Evolutionary conservation across 1,140 invertebrate species (phyloP).

Genomic region (Heliconius hermathena): DNA sequence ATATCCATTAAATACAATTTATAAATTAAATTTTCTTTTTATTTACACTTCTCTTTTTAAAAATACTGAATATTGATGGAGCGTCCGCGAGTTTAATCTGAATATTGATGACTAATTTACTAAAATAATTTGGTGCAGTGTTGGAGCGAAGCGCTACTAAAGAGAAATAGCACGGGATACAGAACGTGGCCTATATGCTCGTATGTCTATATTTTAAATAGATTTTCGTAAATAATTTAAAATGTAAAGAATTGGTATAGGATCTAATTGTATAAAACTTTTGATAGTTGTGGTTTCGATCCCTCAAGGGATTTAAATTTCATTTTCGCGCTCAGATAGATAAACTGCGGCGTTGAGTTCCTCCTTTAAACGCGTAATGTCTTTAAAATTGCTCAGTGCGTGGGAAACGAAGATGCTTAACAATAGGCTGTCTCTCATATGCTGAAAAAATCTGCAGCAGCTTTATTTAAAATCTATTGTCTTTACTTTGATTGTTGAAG

Average conservation of each 20-base stretch:
- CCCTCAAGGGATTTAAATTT: not conserved
- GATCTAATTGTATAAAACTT: too few relatives aligned
- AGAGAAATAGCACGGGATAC: not conserved
- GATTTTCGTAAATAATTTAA: not conserved
- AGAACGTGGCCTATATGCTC: not conserved
- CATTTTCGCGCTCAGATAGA: not conserved
- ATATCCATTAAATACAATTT: not conserved
- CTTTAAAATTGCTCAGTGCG: too few relatives aligned
- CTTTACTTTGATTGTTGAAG: too few relatives aligned
- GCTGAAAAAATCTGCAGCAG: too few relatives aligned
- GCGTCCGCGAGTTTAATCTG: slow-evolving; percentile 25
- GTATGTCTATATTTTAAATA: not conserved
- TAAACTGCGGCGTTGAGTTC: not conserved
- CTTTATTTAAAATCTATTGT: too few relatives aligned
- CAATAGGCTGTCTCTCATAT: too few relatives aligned
- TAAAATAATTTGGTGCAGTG: slow-evolving; percentile 38
- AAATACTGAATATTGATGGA: slow-evolving; percentile 11
- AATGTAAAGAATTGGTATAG: too few relatives aligned
- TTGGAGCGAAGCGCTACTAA: not conserved
- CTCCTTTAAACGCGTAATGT: not conserved
- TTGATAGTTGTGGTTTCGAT: not conserved
- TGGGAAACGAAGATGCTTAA: too few relatives aligned
- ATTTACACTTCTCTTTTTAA: not conserved
- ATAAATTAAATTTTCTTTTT: slow-evolving; percentile 4
- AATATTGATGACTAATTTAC: slow-evolving; percentile 39